phyloP scores from a whole-genome alignment of 2,888 invertebrate genomes.

The Rhodophaea formosa region DNA sequence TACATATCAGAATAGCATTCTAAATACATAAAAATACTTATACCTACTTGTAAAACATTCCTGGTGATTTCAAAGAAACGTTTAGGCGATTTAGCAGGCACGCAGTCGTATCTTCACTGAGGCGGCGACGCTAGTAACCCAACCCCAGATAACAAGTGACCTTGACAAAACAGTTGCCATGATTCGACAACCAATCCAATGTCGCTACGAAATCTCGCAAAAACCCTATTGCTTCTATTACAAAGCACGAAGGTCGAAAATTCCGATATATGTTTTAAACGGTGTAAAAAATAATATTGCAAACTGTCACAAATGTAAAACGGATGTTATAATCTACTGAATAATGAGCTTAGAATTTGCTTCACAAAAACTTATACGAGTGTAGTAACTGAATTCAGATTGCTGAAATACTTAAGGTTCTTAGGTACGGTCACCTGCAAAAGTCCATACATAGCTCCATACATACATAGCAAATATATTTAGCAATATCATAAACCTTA shows the following conservation, averaged over 20 bases:
- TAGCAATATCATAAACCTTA: no score
- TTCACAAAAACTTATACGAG: no score
- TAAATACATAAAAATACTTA: no score
- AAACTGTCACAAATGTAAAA: constrained; percentile 38
- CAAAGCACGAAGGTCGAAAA: constrained; percentile 30
- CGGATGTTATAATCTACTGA: constrained; percentile 63
- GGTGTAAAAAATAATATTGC: constrained; percentile 23
- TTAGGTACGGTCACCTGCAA: no score
- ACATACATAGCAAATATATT: no score
- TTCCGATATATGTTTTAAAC: constrained; percentile 17
- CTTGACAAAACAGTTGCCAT: constrained; percentile 51
- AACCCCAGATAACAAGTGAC: constrained; percentile 61
- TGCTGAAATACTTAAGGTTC: no score
- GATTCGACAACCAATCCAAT: constrained; percentile 17
- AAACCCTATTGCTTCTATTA: constrained; percentile 29
- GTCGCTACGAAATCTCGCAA: constrained; percentile 13
- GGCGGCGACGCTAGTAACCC: constrained; percentile 66
- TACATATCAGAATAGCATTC: no score
- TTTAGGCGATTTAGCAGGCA: constrained; percentile 40
- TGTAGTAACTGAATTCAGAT: no score
- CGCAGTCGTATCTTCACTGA: constrained; percentile 43
- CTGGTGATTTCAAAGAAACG: constrained; percentile 38
- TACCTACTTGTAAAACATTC: no score
- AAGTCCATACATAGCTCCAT: no score
- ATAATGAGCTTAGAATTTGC: constrained; percentile 38